A percentile compares a stretch with the other conserved stretches of the same genome.
phyloP scores from a whole-genome alignment of 1,140 invertebrate genomes.

The Harpegnathos saltator region DNA sequence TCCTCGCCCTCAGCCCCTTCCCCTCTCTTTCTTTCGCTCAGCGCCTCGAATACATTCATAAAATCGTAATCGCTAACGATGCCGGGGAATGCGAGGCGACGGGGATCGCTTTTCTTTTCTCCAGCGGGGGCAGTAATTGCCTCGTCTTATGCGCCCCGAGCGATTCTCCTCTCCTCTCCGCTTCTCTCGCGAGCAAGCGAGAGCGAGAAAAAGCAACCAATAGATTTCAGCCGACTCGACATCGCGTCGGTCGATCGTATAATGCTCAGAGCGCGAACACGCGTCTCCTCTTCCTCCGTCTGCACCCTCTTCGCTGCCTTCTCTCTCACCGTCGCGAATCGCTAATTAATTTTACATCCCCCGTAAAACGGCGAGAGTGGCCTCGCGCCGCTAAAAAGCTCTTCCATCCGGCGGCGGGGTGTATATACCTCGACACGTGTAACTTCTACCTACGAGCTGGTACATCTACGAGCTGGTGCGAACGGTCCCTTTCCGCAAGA shows the following conservation, averaged over 20 bases:
- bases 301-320: background rate
- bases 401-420: background rate
- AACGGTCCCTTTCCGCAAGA: conserved; percentile 64
- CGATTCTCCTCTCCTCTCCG: too few species aligned
- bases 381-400: conserved; percentile 58
- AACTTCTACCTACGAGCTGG: conserved; percentile 32
- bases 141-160: conserved; percentile 50
- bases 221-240: conserved; percentile 60
- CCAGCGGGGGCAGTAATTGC: conserved; percentile 54
- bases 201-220: conserved; percentile 62
- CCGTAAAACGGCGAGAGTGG: conserved; percentile 62
- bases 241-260: conserved; percentile 57
- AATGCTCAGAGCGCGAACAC: conserved; percentile 33
- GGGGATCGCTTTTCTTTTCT: conserved; percentile 51
- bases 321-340: conserved; percentile 39
- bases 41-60: conserved; percentile 38
- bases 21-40: background rate
- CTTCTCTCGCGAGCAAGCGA: conserved; percentile 1
- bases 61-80: conserved; percentile 65
- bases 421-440: conserved; percentile 11
- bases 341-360: conserved; percentile 79
- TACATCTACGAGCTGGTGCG: background rate
- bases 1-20: too few species aligned
- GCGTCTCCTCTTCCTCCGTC: conserved; percentile 29
- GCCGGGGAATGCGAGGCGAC: conserved; percentile 50